Base-by-base conservation (phyloP, 2,888 invertebrate species). In the Rapana venosa region DNA sequence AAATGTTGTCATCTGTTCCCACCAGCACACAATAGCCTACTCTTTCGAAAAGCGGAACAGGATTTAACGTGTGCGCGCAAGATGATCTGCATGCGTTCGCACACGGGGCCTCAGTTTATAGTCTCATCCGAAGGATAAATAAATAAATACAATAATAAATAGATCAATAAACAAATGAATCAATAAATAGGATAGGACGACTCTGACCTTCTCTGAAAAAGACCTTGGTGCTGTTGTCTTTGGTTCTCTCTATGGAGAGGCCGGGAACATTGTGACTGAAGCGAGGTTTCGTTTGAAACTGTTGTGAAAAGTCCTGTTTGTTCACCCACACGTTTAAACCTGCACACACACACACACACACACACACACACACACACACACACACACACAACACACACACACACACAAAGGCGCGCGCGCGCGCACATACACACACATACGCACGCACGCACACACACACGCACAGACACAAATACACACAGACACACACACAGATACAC, bases 321-420 rank as follows among this genome's bases (percentile, higher is more conserved):
- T 90, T 87, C 17, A 70, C 35, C 30, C 81, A 90, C 36, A 91
- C 84, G 66, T 88, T 56, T 90, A 91, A 70, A 79, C 70, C 91
- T 91, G 90, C 32, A 17, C 81, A 81, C 81, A 81, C 81, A 36
- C 81, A 81, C 35, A 35, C 81, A 35, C 20, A 0, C 70, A n/a
- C n/a, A 1, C 70, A n/a, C 70, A 1, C n/a, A n/a, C 70, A 1
- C n/a, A n/a, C 70, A n/a, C 70, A 74, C 70, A 74, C 70, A 30
- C 74, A 74, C 74, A 74, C n/a, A 74, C 74, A 74, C 74, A n/a
- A 17, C 81, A 81, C 81, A 81, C 81, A 36, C 81, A 81, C 35
- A 35, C 81, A 35, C 35, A 5, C 70, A 74, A 0, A 26, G n/a
- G n/a, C 70, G 1, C 70, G 26, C 70, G 1, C n/a, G n/a, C n/a